These are phyloP conservation scores for Sebastes melanostomus DNA, from an alignment of 2,797 vertebrate genomes.

Conservation along the genomic window DNA sequence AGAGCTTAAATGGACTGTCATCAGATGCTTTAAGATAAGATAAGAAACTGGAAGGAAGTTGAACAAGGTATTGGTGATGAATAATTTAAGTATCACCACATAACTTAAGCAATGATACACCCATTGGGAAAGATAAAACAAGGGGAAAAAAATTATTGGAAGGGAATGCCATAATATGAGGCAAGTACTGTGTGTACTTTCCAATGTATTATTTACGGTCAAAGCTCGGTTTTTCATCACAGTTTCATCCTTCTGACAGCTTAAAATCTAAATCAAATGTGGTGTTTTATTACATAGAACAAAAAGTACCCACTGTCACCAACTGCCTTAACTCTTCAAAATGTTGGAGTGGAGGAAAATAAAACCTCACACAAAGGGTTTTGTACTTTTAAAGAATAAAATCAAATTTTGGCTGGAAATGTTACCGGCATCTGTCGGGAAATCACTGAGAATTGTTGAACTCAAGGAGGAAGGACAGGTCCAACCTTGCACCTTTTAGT, in stretches of 20 bases:
- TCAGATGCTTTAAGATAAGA: neutral
- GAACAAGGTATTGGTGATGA: neutral
- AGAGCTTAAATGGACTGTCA: neutral
- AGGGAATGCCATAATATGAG: neutral
- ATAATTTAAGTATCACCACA: neutral
- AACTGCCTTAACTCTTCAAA: constrained; percentile 6
- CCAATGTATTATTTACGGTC: neutral
- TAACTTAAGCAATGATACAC: neutral
- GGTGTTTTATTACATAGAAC: constrained; percentile 15
- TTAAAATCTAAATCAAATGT: constrained; percentile 29
- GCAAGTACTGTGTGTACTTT: constrained; percentile 12
- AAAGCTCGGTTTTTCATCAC: constrained; percentile 6
- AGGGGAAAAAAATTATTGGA: neutral
- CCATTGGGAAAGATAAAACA: neutral
- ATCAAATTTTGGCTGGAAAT: neutral
- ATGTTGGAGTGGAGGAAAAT: neutral
- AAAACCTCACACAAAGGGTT: neutral
- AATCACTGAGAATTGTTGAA: constrained; percentile 1
- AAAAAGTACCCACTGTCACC: constrained; percentile 6
- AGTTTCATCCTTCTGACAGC: neutral
- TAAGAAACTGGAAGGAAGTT: neutral
- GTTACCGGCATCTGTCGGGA: neutral
- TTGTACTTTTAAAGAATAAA: constrained; percentile 1
- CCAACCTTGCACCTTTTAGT: neutral
- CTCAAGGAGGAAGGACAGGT: neutral